These are phyloP conservation scores for Indicator indicator DNA, from an alignment of 2,113 vertebrate genomes.

Conservation along the genomic window DNA sequence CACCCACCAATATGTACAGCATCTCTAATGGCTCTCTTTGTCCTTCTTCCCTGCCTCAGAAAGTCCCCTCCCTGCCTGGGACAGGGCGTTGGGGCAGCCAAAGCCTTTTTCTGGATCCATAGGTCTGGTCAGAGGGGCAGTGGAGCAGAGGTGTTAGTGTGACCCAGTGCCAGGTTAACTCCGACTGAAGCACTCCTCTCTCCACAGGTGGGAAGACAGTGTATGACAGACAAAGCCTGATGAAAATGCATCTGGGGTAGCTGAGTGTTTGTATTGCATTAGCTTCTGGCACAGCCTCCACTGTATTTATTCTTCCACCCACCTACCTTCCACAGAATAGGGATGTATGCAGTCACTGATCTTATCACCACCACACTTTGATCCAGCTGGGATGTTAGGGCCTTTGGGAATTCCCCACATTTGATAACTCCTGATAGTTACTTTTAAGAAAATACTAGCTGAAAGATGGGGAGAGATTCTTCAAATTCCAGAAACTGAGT, in stretches of 20 bases:
- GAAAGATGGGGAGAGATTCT: slow-evolving; percentile 63
- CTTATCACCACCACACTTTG: slow-evolving; percentile 50
- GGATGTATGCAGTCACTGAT: slow-evolving; percentile 63
- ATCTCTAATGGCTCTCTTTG: not conserved
- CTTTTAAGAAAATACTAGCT: slow-evolving; percentile 71
- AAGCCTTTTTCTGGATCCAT: not conserved
- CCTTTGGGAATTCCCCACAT: slow-evolving; percentile 56
- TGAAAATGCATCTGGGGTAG: slow-evolving; percentile 35
- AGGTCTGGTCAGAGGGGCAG: not conserved
- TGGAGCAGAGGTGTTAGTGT: not conserved
- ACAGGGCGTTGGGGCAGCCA: not conserved
- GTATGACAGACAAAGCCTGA: slow-evolving; percentile 25
- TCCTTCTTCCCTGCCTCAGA: not conserved
- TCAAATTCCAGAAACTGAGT: slow-evolving; percentile 52
- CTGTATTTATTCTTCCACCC: slow-evolving; percentile 57
- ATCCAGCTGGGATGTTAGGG: slow-evolving; percentile 48
- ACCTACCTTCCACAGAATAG: slow-evolving; percentile 59
- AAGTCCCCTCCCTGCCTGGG: not conserved
- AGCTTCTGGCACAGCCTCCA: slow-evolving; percentile 19
- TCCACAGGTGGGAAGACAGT: not conserved
- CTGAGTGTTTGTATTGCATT: slow-evolving; percentile 28
- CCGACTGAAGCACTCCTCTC: not conserved
- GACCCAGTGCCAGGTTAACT: not conserved
- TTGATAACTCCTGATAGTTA: slow-evolving; percentile 61
- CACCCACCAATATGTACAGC: fast-evolving